A percentile compares a stretch with the other conserved stretches of the same genome.
Evolutionary conservation across 2,888 invertebrate genomes (phyloP).

Genomic region (Chymomyza procnemis): DNA sequence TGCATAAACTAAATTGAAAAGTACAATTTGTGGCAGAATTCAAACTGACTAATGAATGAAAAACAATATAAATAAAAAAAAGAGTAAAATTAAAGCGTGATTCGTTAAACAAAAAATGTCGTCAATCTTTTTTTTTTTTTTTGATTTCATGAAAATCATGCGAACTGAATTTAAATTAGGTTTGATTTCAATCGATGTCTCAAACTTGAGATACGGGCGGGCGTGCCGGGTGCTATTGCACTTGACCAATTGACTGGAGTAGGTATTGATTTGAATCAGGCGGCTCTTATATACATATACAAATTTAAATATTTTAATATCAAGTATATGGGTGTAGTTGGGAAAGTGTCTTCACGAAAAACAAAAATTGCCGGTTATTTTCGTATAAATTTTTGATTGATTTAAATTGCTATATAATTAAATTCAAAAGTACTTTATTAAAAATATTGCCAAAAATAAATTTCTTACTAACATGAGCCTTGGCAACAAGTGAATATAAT

Average conservation of each 20-base stretch:
- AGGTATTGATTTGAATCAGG: constrained; percentile 47
- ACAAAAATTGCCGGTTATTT: not conserved
- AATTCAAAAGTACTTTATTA: constrained; percentile 23
- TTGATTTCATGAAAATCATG: constrained; percentile 61
- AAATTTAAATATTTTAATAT: constrained; percentile 38
- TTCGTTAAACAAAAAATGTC: constrained; percentile 13
- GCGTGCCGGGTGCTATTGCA: constrained; percentile 37
- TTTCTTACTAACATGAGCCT: constrained; percentile 12
- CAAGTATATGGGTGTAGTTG: not conserved
- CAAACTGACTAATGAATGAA: constrained; percentile 17
- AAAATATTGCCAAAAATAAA: not conserved
- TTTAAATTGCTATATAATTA: constrained; percentile 58
- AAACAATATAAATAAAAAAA: constrained; percentile 23
- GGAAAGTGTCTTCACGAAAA: not conserved
- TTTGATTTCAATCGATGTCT: constrained; percentile 53
- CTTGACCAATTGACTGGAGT: constrained; percentile 68
- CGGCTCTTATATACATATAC: constrained; percentile 21
- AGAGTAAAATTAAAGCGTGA: not conserved
- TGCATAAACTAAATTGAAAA: not conserved
- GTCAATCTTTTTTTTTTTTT: constrained; percentile 13
- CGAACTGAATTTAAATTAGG: constrained; percentile 70
- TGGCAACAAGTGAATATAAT: constrained; percentile 48
- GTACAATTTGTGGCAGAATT: not conserved
- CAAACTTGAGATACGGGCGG: constrained; percentile 20
- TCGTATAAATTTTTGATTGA: constrained; percentile 51